Evolutionary conservation across 2,113 vertebrate genomes (phyloP).

Genomic region (Laticauda laticaudata): DNA sequence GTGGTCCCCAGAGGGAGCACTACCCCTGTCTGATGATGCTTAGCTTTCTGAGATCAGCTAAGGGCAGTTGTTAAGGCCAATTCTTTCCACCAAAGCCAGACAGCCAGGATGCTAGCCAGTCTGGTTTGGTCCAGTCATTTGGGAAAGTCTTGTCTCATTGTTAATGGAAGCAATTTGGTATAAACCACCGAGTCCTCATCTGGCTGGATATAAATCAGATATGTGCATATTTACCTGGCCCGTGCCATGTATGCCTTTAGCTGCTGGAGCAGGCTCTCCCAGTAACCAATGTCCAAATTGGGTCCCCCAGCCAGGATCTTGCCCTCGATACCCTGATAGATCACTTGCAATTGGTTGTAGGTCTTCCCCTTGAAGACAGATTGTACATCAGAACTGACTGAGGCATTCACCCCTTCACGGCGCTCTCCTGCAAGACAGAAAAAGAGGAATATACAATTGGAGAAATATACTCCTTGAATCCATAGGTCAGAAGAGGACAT

Average conservation of each 20-base stretch:
- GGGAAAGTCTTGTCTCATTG: background rate
- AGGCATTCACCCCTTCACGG: slow-evolving; percentile 93
- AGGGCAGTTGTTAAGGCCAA: background rate
- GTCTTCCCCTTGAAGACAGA: slow-evolving; percentile 97
- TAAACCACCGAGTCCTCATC: background rate
- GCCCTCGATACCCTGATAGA: slow-evolving; percentile 90
- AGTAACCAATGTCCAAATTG: slow-evolving; percentile 96
- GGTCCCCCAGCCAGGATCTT: slow-evolving; percentile 91
- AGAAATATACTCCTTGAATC: background rate
- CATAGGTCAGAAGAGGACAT: background rate
- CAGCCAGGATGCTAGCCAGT: background rate
- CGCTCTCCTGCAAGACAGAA: slow-evolving; percentile 78
- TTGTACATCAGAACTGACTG: slow-evolving; percentile 92
- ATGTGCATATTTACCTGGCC: slow-evolving; percentile 76
- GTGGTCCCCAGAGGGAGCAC: background rate
- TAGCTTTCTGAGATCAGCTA: background rate
- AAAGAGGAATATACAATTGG: background rate
- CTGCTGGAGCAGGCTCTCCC: slow-evolving; percentile 96
- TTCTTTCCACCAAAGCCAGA: background rate
- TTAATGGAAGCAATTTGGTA: background rate
- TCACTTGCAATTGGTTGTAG: slow-evolving; percentile 91
- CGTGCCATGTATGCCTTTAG: slow-evolving; percentile 94
- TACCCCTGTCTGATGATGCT: background rate
- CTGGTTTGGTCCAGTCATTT: background rate
- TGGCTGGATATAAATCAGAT: background rate